Base-by-base conservation (phyloP, 2,797 vertebrate genomes). In the Gallinago nigripennis region DNA sequence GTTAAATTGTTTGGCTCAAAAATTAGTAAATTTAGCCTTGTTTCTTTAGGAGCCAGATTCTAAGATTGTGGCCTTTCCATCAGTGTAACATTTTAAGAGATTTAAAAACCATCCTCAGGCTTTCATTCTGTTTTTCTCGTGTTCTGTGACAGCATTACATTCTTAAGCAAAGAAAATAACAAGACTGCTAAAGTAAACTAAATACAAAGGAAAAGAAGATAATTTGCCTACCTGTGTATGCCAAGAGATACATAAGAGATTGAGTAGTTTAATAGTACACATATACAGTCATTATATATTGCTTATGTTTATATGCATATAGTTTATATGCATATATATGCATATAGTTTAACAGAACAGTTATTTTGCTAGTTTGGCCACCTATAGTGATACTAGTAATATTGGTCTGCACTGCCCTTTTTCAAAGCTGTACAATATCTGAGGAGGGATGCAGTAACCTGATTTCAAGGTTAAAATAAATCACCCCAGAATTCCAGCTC, bases 331-430 rank as follows among this genome's bases (percentile, higher is more conserved):
- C 33, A 33, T 33, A 33, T 33, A n/a, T n/a, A n/a, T n/a, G n/a
- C n/a, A 13, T 11, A 10, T 23, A 16, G 2, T 41, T 86, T 56
- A 56, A 15, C 16, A 30, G 28, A 31, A 48, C 8, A 25, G 10
- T 16, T 46, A 2, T 63, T 80, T 69, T 66, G 0, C 2, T 78
- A 4, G 7, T 63, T 95, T 78, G 14, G 24, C 3, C 81, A n/a
- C 61, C 5, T 68, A 2, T 7, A 77, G 11, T 19, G 7, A 0
- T 46, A 68, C 61, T 61, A 83, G 6, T 75, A 90, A 64, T 41
- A 56, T 1, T 70, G 16, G 3, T 60, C 70, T 1, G 0, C 0
- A 11, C 8, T 0, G 0, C 7, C 5, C 11, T 11, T 24, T 80
- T 66, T 77, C 56, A 69, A 76, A 84, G 20, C 7, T 51, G 6